phyloP scores from a whole-genome alignment of 2,113 vertebrate genomes.

The Mirza zaza region DNA sequence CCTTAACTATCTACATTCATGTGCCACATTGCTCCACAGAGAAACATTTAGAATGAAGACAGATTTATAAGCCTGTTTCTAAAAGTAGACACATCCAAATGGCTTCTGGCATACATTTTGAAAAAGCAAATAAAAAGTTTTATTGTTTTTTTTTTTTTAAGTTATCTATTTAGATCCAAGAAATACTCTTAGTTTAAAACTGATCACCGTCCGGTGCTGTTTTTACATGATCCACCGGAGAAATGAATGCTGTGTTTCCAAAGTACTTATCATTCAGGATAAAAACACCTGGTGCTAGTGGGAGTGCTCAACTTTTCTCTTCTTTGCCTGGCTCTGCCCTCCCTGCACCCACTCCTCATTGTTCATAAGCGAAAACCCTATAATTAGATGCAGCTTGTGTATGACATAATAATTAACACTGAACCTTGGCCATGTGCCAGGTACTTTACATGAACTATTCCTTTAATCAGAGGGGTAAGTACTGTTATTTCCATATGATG shows the following conservation, averaged over 20 bases:
- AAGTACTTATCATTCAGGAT: rapidly evolving
- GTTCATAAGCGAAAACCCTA: neutral
- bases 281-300: neutral
- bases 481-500: neutral
- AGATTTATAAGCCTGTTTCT: neutral
- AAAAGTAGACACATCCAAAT: neutral
- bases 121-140: neutral
- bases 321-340: neutral
- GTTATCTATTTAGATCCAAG: neutral
- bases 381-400: neutral
- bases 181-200: neutral
- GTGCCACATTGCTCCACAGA: neutral
- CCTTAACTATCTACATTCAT: neutral
- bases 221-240: neutral
- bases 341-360: neutral
- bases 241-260: neutral
- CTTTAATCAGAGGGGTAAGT: neutral
- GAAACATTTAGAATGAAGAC: neutral
- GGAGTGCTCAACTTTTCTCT: neutral
- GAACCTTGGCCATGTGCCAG: neutral
- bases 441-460: neutral
- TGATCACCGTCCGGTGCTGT: neutral
- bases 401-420: neutral
- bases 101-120: neutral
- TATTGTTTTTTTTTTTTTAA: neutral